A percentile compares a stretch with the other conserved stretches of the same genome.
These are phyloP conservation scores for Taeniopygia guttata DNA, from an alignment of 2,797 vertebrate genomes.

Conservation along the genomic window DNA sequence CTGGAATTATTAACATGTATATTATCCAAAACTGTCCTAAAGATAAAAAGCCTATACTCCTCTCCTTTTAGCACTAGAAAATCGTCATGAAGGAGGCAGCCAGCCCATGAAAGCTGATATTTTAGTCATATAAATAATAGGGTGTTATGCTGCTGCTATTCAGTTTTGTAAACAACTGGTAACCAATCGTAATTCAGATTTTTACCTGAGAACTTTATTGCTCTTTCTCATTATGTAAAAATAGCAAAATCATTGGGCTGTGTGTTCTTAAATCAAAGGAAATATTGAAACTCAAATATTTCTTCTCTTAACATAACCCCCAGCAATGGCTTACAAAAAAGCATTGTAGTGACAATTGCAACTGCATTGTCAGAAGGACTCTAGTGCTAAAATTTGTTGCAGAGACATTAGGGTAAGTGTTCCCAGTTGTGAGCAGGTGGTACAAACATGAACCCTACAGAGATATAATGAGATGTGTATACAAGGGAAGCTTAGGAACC, in stretches of 20 bases:
- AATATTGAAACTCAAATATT: constrained; percentile 65
- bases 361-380: constrained; percentile 65
- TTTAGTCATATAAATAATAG: constrained; percentile 59
- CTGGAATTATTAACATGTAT: constrained; percentile 21
- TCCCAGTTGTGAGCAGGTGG: constrained; percentile 75
- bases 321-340: constrained; percentile 59
- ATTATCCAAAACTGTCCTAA: constrained; percentile 51
- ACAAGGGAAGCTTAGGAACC: constrained; percentile 73
- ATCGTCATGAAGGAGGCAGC: constrained; percentile 47
- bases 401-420: constrained; percentile 58
- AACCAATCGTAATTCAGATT: constrained; percentile 66
- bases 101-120: constrained; percentile 46
- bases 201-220: constrained; percentile 56
- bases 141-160: constrained; percentile 45
- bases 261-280: constrained; percentile 59
- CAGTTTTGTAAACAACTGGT: constrained; percentile 70
- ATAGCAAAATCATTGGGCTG: neutral
- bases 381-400: constrained; percentile 60
- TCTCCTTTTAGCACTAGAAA: constrained; percentile 52
- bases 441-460: constrained; percentile 72
- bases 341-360: constrained; percentile 52
- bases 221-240: constrained; percentile 56
- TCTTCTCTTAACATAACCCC: constrained; percentile 47
- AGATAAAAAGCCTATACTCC: neutral
- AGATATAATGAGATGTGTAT: constrained; percentile 80